A percentile compares a stretch with the other conserved stretches of the same genome.
Conservation (phyloP, 1,140 invertebrate species). For the Heterodera schachtii region DNA sequence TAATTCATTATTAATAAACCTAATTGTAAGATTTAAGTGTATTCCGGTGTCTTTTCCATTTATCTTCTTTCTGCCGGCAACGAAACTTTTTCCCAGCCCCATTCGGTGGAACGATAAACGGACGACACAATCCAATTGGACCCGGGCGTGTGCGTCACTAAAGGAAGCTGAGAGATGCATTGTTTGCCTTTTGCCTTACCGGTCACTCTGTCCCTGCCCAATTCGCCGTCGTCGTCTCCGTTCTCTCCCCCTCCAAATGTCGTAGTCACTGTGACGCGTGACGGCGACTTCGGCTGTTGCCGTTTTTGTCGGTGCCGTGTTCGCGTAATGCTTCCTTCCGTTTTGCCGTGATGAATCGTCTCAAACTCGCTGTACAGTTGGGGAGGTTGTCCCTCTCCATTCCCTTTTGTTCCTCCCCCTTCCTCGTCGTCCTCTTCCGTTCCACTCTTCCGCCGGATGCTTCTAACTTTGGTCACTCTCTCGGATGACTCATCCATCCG, state of each 20-base stretch:
- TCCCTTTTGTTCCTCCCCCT: background rate
- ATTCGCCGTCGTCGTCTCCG: background rate
- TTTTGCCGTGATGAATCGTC: background rate
- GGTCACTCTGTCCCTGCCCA: background rate
- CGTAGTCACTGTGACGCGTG: constrained; percentile 18
- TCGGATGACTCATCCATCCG: background rate
- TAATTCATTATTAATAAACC: too few species aligned
- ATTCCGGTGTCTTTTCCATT: too few species aligned
- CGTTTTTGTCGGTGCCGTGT: background rate
- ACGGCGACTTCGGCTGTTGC: background rate
- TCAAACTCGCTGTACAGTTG: constrained; percentile 16
- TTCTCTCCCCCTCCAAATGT: background rate
- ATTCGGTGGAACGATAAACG: constrained; percentile 24
- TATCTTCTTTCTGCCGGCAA: background rate
- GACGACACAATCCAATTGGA: constrained; percentile 25
- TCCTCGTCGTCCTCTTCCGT: background rate
- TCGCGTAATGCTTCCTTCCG: background rate
- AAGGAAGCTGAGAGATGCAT: background rate
- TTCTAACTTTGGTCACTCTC: background rate
- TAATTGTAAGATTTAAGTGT: too few species aligned
- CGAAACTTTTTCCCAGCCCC: constrained; percentile 25
- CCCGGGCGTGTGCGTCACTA: constrained; percentile 20
- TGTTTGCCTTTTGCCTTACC: background rate
- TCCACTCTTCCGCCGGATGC: background rate
- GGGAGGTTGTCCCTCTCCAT: background rate